A percentile compares a stretch with the other conserved stretches of the same genome.
Evolutionary conservation across 2,113 vertebrate genomes (phyloP).

Genomic region (Clarias magur): DNA sequence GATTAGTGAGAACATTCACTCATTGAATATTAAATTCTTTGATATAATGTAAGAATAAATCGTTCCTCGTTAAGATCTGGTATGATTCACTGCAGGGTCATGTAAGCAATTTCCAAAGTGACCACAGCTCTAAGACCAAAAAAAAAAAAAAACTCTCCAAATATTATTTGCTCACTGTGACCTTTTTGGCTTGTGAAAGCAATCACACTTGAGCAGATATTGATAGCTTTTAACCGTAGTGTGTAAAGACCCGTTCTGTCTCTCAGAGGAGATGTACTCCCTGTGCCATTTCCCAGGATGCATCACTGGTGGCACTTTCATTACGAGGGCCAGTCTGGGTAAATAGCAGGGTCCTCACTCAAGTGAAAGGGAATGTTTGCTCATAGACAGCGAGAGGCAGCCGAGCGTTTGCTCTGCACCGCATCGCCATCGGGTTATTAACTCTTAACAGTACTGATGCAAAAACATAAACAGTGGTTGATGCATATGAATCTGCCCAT

Average conservation of each 20-base stretch:
- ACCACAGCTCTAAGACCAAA: background rate
- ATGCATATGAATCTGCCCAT: background rate
- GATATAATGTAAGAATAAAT: background rate
- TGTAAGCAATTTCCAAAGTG: background rate
- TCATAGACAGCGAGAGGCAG: constrained; percentile 60
- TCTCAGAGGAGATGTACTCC: constrained; percentile 18
- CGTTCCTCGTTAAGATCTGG: background rate
- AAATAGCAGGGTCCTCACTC: constrained; percentile 75
- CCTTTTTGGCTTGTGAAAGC: constrained; percentile 12
- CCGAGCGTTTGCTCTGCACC: constrained; percentile 63
- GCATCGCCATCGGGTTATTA: constrained; percentile 49
- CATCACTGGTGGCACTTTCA: constrained; percentile 59
- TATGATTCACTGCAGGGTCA: background rate
- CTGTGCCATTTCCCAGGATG: constrained; percentile 13
- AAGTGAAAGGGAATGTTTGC: constrained; percentile 73
- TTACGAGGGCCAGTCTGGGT: constrained; percentile 66
- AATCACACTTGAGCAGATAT: constrained; percentile 13
- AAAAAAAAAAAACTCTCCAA: background rate
- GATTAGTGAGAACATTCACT: too few relatives aligned
- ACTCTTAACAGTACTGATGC: constrained; percentile 50
- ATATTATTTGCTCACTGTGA: constrained; percentile 11
- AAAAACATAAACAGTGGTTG: background rate
- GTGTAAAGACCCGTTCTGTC: background rate
- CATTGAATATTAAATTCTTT: background rate
- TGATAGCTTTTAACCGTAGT: background rate